A percentile compares a stretch with the other conserved stretches of the same genome.
phyloP scores from a whole-genome alignment of 1,140 invertebrate genomes.

The Neodiprion virginianus region DNA sequence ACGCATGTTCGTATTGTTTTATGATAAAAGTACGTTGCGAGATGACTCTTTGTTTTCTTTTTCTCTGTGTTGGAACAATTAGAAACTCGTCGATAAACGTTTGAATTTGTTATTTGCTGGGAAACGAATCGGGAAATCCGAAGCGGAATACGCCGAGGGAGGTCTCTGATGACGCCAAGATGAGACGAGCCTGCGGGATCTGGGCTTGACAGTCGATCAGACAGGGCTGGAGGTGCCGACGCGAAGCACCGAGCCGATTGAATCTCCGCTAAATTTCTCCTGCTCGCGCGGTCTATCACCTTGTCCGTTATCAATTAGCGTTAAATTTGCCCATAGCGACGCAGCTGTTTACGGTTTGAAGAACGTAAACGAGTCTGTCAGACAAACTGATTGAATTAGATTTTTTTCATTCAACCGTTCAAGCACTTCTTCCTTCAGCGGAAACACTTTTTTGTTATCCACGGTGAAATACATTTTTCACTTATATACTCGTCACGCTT shows the following conservation, averaged over 20 bases:
- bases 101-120: not conserved
- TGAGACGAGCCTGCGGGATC: not conserved
- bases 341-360: too few species aligned
- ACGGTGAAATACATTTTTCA: too few species aligned
- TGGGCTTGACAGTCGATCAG: constrained; percentile 2
- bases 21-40: too few species aligned
- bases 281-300: not conserved
- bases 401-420: too few species aligned
- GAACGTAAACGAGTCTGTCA: too few species aligned
- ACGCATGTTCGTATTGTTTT: too few species aligned
- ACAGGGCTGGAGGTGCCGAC: constrained; percentile 30
- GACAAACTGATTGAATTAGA: too few species aligned
- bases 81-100: not conserved
- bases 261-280: not conserved
- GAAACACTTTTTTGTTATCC: too few species aligned
- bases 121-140: not conserved
- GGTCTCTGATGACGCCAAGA: constrained; percentile 2
- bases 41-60: not conserved
- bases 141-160: not conserved
- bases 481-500: too few species aligned
- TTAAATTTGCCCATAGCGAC: not conserved
- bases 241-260: not conserved
- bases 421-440: too few species aligned
- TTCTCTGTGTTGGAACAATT: not conserved
- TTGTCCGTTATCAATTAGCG: constrained; percentile 2